Evolutionary conservation across 2,113 vertebrate genomes (phyloP), one percentile per base, ranked within the genome.

Genomic region (Neopipo cinnamomea): DNA sequence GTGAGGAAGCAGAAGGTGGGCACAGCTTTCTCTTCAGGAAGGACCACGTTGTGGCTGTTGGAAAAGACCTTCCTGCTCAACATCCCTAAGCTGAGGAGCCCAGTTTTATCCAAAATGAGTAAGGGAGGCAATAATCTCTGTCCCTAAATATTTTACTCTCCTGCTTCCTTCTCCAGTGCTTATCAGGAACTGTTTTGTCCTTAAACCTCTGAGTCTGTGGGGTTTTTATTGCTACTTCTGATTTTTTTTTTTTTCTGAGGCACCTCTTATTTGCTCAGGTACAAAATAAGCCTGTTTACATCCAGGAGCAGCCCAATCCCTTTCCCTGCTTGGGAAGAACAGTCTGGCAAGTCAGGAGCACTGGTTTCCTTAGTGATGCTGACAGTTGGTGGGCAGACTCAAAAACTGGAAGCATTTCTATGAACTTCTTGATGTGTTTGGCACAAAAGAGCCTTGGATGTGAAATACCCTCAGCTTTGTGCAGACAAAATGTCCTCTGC

Each of bases 401-500:
- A 61, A 10, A 73, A 11, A 70, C 70, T 93, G 81, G 78, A 82
- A 89, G 67, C 6, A 1, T 74, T 80, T 76, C 30, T 28, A 7
- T 79, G 66, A 90, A 80, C 87, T 93, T 75, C 52, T 83, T 67
- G 42, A 35, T 73, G 65, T 49, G 83, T 95, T 81, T 93, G 94
- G 86, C 83, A 58, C 37, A 30, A 9, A 81, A 79, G 71, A 82
- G 18, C 14, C 23, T 91, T 89, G 73, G 68, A 72, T 75, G 70
- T 68, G 62, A 89, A 81, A 41, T 16, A 67, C 27, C 30, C 67
- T 63, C 41, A 37, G 37, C 66, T 87, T 28, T 83, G 59, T 76
- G 59, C 70, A 88, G 76, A 73, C 75, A 88, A 11, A 94, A 93
- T 68, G 85, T 91, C 84, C 92, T 96, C 85, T 56, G 20, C 37